Evolutionary conservation across 2,113 vertebrate species (phyloP), one percentile per base, ranked within the genome.

Genomic region (Coreoperca whiteheadi): DNA sequence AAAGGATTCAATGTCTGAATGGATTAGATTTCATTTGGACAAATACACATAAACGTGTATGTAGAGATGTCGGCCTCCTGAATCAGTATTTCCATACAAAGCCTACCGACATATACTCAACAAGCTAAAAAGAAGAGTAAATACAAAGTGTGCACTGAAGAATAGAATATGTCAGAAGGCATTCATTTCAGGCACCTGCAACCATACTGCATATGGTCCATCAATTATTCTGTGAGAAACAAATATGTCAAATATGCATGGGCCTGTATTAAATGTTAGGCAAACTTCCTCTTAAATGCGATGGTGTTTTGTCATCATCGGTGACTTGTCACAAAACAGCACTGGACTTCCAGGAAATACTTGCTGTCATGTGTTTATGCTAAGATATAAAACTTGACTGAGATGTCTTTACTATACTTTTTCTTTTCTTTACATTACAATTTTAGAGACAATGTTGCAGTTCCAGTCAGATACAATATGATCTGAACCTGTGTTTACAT

Each of bases 271-370:
- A 56, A 23, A 32, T 28, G 60, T 32, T 23, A 3, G n/a, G 1
- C 1, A 20, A 41, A 50, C 25, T 60, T 46, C 28, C 11, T 67
- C 48, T 46, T 74, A 30, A 65, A 64, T 8, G 16, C 46, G 9
- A 43, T 9, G 41, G 16, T 48, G 41, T 61, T 60, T 46, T 72
- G 18, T 53, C n/a, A 37, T 77, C n/a, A 83, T 60, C 28, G 48
- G 16, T 28, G 25, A 69, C 64, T n/a, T 67, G 20, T 61, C 61
- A 71, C 64, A 68, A 28, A 76, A 43, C 41, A 88, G 12, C 74
- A 41, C 37, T 34, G 21, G 50, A 48, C 46, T 34, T 23, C 48
- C 18, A 53, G 20, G 32, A 67, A 84, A 41, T 23, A 69, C 30
- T 63, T 57, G 7, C 43, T 63, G 34, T 39, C 16, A 41, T 56